These are phyloP conservation scores for Leptinotarsa undecemlineata DNA, from an alignment of 1,140 invertebrate species.

Conservation along the genomic window DNA sequence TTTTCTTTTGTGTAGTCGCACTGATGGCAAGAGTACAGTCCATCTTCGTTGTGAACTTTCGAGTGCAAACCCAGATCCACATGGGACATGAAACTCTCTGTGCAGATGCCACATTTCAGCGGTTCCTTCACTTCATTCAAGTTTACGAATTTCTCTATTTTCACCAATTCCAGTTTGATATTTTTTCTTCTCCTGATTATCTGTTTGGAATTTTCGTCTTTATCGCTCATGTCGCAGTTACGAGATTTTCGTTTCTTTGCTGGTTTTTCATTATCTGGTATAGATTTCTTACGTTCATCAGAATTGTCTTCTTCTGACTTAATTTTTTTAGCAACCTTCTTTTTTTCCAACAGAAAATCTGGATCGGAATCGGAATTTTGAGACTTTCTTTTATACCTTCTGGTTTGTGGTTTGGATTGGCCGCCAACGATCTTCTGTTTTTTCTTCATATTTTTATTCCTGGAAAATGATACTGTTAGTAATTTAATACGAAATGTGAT, in stretches of 20 bases:
- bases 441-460: no score
- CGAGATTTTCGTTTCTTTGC: constrained; percentile 10
- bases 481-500: no score
- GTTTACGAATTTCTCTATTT: constrained; percentile 19
- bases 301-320: no score
- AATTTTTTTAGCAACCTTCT: neutral
- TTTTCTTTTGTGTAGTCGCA: constrained; percentile 15
- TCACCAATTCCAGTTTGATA: constrained; percentile 13
- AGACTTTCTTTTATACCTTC: neutral
- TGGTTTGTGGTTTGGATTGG: neutral
- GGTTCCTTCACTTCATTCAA: constrained; percentile 6
- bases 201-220: neutral
- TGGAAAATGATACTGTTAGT: no score
- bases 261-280: constrained; percentile 2
- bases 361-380: neutral
- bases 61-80: constrained; percentile 17
- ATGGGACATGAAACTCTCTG: neutral
- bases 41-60: neutral
- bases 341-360: neutral
- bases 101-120: neutral
- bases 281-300: no score
- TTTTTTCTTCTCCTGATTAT: neutral
- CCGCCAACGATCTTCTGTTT: neutral
- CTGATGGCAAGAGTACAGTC: constrained; percentile 11
- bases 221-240: neutral